These are phyloP conservation scores for Alca torda DNA, from an alignment of 2,797 vertebrate species.

Conservation along the genomic window DNA sequence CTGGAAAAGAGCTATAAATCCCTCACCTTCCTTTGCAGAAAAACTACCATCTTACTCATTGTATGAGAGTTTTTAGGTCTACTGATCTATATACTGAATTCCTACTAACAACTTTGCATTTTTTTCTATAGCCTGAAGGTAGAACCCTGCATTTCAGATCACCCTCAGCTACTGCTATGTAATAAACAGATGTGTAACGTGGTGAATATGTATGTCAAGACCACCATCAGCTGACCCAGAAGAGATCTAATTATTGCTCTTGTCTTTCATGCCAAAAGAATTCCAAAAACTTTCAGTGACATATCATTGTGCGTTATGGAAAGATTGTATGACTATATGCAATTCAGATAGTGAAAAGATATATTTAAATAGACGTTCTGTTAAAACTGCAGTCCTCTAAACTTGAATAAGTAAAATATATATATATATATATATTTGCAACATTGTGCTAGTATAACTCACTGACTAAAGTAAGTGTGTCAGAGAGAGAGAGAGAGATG, in stretches of 20 bases:
- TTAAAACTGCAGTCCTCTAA: neutral
- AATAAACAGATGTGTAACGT: neutral
- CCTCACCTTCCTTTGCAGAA: neutral
- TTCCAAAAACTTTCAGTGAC: neutral
- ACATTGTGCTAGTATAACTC: neutral
- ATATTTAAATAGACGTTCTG: neutral
- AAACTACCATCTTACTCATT: neutral
- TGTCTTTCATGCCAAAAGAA: neutral
- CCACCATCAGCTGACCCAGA: neutral
- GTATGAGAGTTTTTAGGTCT: neutral
- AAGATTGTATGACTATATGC: neutral
- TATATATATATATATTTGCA: neutral
- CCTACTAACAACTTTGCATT: neutral
- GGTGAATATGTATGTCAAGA: neutral
- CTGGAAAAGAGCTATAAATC: neutral
- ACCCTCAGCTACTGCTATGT: neutral
- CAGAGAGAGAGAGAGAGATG: accelerated
- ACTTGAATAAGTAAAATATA: neutral
- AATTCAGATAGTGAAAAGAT: neutral
- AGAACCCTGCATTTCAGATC: neutral
- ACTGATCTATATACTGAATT: neutral
- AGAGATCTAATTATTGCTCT: neutral
- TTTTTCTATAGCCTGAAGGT: neutral
- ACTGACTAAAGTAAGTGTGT: neutral
- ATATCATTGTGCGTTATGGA: neutral